Conservation (phyloP, 1,140 invertebrate species). For the Neodiprion virginianus region DNA sequence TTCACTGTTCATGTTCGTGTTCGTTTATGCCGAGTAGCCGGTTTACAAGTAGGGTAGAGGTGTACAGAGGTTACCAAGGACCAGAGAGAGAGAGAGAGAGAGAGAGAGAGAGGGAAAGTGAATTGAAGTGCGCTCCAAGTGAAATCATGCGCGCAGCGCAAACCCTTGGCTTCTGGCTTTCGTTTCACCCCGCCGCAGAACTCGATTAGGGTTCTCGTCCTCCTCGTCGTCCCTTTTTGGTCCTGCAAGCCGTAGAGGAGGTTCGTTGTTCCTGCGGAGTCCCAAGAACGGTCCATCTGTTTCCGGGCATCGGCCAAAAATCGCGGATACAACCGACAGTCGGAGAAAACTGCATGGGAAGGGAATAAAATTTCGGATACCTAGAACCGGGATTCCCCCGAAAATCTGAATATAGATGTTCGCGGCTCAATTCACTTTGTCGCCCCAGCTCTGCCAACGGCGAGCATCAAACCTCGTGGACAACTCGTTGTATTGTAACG, state of each 20-base stretch:
- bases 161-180: not conserved
- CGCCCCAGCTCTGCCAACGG: not conserved
- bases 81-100: not conserved
- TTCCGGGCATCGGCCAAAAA: not conserved
- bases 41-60: constrained; percentile 11
- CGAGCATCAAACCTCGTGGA: not conserved
- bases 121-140: not conserved
- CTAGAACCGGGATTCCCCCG: not conserved
- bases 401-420: constrained; percentile 1
- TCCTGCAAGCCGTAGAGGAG: not conserved
- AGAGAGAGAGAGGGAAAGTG: not conserved
- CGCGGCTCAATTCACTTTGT: constrained; percentile 1
- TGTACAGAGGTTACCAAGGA: constrained; percentile 7
- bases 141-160: constrained; percentile 13
- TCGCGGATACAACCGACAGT: too few species aligned
- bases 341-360: too few species aligned
- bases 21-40: constrained; percentile 31
- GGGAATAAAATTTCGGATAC: not conserved
- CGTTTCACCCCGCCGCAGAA: constrained; percentile 9
- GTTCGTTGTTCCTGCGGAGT: not conserved
- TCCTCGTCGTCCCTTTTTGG: not conserved
- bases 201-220: not conserved
- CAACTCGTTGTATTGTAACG: not conserved
- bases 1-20: not conserved
- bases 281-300: not conserved